Evolutionary conservation across 2,888 invertebrate genomes (phyloP), one percentile per base, ranked within the genome.

Genomic region (Rhingia campestris): DNA sequence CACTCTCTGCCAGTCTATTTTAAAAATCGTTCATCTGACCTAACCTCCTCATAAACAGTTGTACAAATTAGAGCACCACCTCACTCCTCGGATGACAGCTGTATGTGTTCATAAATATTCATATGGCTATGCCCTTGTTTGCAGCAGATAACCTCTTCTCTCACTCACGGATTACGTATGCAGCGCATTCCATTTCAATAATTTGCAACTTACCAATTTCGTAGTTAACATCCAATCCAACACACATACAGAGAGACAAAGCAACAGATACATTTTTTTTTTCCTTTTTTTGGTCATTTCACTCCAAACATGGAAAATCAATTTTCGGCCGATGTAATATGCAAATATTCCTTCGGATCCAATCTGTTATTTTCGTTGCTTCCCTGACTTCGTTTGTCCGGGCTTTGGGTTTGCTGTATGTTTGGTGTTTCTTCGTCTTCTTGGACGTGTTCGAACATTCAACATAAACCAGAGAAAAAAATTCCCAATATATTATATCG

Each of bases 251-350:
- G n/a, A 7, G 32, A 49, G 4, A 12, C 22, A 33, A n/a, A 39
- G 33, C 51, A 47, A 43, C 35, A 53, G 12, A 43, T 43, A 6
- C 41, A 59, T 59, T 51, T 4, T 43, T 39, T 51, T 75, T 51
- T 45, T 58, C 49, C 59, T 66, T 41, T 35, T 6, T 47, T 56
- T 37, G 43, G 22, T 22, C 22, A 2, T 22, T 67, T 69, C 58
- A 41, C 10, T 41, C 84, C 80, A 84, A 84, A 84, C 84, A 84
- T 84, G 84, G 84, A 84, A 84, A 84, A 84, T 84, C 84, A 84
- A 84, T 84, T 84, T 84, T 84, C 84, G 84, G 84, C 32, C 84
- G 80, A 80, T 84, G 84, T 84, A 80, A 80, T 80, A 84, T 84
- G 84, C 84, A 84, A 84, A 84, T 84, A 74, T 70, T 80, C 70